A percentile compares a stretch with the other conserved stretches of the same genome.
These are phyloP conservation scores for cat (Felis catus) DNA, from an alignment of 2,113 vertebrate species.

Conservation along the genomic window F.catus_Fca126_mat1.0 CM031419.1:187895501-187896000, in stretches of 20 bases:
- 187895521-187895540: background rate
- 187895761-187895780: slow-evolving; percentile 13
- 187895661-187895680: background rate
- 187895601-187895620: background rate
- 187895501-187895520: background rate
- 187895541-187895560: slow-evolving; percentile 31
- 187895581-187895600: background rate
- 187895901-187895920: slow-evolving; percentile 77
- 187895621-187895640: fast-evolving
- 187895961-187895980: background rate
- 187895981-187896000: slow-evolving; percentile 46
- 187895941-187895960: slow-evolving; percentile 36
- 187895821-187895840: slow-evolving; percentile 70
- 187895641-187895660: background rate
- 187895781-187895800: slow-evolving; percentile 36
- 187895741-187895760: slow-evolving; percentile 18
- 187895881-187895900: slow-evolving; percentile 74
- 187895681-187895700: background rate
- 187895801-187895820: slow-evolving; percentile 73
- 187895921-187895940: slow-evolving; percentile 49
- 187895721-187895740: background rate
- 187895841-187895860: slow-evolving; percentile 75
- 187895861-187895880: slow-evolving; percentile 64
- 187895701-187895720: background rate
- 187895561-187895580: background rate